Base-by-base conservation (phyloP, 2,797 vertebrate genomes). In the Neoniphon sammara region DNA sequence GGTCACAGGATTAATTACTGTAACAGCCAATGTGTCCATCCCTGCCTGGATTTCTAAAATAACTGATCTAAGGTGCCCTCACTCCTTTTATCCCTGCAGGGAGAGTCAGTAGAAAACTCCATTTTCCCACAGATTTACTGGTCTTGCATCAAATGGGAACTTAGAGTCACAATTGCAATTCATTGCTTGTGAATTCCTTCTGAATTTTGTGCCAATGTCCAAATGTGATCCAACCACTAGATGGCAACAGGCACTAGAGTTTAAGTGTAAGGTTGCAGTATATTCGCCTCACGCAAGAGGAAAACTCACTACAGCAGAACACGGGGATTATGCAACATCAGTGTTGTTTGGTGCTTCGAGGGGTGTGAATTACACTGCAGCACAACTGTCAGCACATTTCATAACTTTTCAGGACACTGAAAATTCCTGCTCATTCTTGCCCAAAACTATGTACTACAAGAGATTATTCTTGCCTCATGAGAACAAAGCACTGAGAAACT, bases 161-260 rank as follows among this genome's bases (percentile, higher is more conserved):
- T 44, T 4, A 27, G 21, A 42, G 6, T 1, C 60, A 63, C 23
- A 63, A 49, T 10, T 30, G 36, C 21, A 14, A 2, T 58, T 58
- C 31, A 34, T 8, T 34, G 31, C 7, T 34, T 34, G 20, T 44
- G 5, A 27, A 25, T 56, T 25, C 36, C 9, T 47, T n/a, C 9
- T 39, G 36, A 39, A 39, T 53, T 56, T 15, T 18, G 46, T 53
- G 73, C 58, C 60, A 25, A 49, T 53, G 53, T 57, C 0, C 66
- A 10, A 21, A 9, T 7, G 30, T 5, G 10, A n/a, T 73, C 1
- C 2, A 7, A 42, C 89, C 90, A 90, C 75, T 57, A 91, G 91
- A 57, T 73, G 91, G 87, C 87, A 46, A 21, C 69, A 75, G 7
- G 1, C 5, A 4, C 77, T 60, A 1, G 11, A 39, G 17, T 8